phyloP scores from a whole-genome alignment of 1,140 invertebrate species.

The Penaeus indicus region DNA sequence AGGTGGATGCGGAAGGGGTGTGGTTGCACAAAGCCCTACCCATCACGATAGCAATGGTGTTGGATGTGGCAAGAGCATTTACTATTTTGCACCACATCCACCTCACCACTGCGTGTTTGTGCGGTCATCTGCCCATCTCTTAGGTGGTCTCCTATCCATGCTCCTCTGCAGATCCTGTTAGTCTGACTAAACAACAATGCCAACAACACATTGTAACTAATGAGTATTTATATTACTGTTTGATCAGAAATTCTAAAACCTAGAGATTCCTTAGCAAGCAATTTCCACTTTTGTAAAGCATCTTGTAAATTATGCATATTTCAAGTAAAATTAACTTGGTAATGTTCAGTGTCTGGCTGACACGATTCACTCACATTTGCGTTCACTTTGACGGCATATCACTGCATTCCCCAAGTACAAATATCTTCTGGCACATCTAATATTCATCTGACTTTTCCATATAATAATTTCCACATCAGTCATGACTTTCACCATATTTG shows the following conservation, averaged over 20 bases:
- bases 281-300: slow-evolving; percentile 63
- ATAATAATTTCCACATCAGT: too few relatives aligned
- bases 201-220: slow-evolving; percentile 64
- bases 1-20: slow-evolving; percentile 24
- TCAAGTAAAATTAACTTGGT: slow-evolving; percentile 60
- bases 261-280: slow-evolving; percentile 63
- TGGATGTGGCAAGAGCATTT: slow-evolving; percentile 2
- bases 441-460: background rate
- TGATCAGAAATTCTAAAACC: slow-evolving; percentile 65
- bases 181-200: slow-evolving; percentile 63
- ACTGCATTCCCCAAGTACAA: slow-evolving; percentile 22
- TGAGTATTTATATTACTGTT: slow-evolving; percentile 64
- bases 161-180: slow-evolving; percentile 52
- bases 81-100: background rate
- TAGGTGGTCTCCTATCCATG: slow-evolving; percentile 34
- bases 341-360: slow-evolving; percentile 48
- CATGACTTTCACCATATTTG: too few relatives aligned
- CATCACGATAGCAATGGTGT: background rate
- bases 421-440: slow-evolving; percentile 8
- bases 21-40: slow-evolving; percentile 25
- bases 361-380: slow-evolving; percentile 55
- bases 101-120: slow-evolving; percentile 23
- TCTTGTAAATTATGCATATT: slow-evolving; percentile 64
- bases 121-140: slow-evolving; percentile 32
- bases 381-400: slow-evolving; percentile 45